Base-by-base conservation (phyloP, 2,797 vertebrate genomes). In the Liparis tanakae region DNA sequence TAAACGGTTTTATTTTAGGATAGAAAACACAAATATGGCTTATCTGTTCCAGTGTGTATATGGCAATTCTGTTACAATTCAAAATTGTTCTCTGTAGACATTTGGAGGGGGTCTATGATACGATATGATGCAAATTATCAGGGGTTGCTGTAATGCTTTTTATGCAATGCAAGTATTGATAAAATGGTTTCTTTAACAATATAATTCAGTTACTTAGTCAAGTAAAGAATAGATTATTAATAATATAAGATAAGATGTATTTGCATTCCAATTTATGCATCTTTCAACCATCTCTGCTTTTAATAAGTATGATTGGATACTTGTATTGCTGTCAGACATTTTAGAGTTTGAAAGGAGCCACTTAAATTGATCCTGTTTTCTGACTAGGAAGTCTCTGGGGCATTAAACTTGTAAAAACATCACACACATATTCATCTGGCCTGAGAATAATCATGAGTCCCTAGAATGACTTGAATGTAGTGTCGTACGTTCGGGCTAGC, bases 391-490 rank as follows among this genome's bases (percentile, higher is more conserved):
- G 20, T 39, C 25, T 50, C 30, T 30, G 51, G 64, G 64, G 22
- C 58, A 33, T 69, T 25, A 17, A 67, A 70, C 5, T 70, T 63
- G 48, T n/a, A 71, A 14, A 20, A 64, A 43, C 36, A 64, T 48
- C 59, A 51, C 17, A 13, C 8, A 79, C 50, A 46, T 57, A 57
- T 67, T 65, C 50, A 72, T 75, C 76, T 75, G 72, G 68, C 59
- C 50, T 61, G 18, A 30, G 50, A 75, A 68, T 66, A 55, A 50
- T 76, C 44, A 59, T 66, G 33, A 78, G 33, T 67, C 57, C 62
- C 61, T 30, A 48, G 36, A 57, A 70, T 53, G 18, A 39, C 30
- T 4, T 51, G 20, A 46, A 18, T 65, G 48, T 51, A 37, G 46
- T 48, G 58, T 55, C 7, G 7, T 48, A 62, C 1, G 30, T 58